These are phyloP conservation scores for Melanostoma mellinum DNA, from an alignment of 2,888 invertebrate species.

Conservation along the genomic window DNA sequence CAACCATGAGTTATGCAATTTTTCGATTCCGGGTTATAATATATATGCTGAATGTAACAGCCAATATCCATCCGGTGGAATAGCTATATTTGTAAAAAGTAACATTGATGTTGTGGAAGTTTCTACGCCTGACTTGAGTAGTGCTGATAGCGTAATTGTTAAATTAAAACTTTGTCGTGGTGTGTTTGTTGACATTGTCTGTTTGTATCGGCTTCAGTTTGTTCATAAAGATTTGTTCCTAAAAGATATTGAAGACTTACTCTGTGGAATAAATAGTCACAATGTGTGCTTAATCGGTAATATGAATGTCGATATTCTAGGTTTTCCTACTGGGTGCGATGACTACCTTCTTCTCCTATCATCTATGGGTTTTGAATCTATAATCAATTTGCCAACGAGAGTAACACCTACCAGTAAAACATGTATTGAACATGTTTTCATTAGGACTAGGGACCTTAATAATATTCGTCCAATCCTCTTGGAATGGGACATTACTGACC, in stretches of 20 bases:
- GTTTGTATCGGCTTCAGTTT: slow-evolving; percentile 4
- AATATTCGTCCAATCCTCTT: not conserved
- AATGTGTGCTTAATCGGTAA: not conserved
- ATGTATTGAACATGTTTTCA: slow-evolving; percentile 17
- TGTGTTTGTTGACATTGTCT: not conserved
- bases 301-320: no score
- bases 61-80: not conserved
- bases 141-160: not conserved
- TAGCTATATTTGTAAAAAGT: not conserved
- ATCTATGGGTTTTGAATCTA: slow-evolving; percentile 12
- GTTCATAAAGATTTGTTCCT: not conserved
- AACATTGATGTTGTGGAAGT: not conserved
- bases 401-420: not conserved
- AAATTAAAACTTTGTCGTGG: not conserved
- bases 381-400: slow-evolving; percentile 11
- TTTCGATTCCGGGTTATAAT: slow-evolving; percentile 16
- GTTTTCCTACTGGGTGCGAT: no score
- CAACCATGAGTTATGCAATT: slow-evolving; percentile 6
- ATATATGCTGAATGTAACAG: slow-evolving; percentile 6
- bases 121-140: slow-evolving; percentile 5
- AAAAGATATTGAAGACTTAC: not conserved
- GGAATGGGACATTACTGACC: no score
- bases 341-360: not conserved
- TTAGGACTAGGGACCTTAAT: not conserved
- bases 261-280: not conserved